phyloP scores from a whole-genome alignment of 2,113 vertebrate species.

The Eidolon helvum region DNA sequence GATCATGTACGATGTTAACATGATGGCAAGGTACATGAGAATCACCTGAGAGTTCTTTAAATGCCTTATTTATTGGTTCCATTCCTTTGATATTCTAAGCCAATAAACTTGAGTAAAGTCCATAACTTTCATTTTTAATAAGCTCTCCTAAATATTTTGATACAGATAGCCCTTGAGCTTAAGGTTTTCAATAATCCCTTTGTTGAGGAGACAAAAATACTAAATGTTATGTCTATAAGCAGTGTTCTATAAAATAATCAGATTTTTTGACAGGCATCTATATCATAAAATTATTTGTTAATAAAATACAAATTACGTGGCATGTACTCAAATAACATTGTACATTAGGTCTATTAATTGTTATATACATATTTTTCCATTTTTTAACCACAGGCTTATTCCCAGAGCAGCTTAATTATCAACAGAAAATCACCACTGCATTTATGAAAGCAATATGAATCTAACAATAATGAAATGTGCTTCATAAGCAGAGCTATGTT shows the following conservation, averaged over 20 bases:
- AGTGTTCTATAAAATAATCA: neutral
- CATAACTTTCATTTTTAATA: neutral
- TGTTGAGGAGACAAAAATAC: neutral
- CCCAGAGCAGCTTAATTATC: slow-evolving; percentile 9
- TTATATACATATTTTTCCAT: neutral
- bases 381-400: neutral
- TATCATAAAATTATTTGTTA: neutral
- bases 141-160: neutral
- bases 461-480: slow-evolving; percentile 4
- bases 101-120: neutral
- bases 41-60: neutral
- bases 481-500: neutral
- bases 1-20: neutral
- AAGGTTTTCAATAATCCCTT: neutral
- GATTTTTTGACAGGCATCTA: neutral
- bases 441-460: neutral
- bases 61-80: neutral
- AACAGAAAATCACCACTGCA: slow-evolving; percentile 26
- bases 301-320: neutral
- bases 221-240: neutral
- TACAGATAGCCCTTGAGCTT: neutral
- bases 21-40: neutral
- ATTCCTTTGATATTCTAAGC: neutral
- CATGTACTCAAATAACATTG: neutral
- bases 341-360: neutral